phyloP scores from a whole-genome alignment of 2,797 vertebrate genomes.

The Picus viridis region DNA sequence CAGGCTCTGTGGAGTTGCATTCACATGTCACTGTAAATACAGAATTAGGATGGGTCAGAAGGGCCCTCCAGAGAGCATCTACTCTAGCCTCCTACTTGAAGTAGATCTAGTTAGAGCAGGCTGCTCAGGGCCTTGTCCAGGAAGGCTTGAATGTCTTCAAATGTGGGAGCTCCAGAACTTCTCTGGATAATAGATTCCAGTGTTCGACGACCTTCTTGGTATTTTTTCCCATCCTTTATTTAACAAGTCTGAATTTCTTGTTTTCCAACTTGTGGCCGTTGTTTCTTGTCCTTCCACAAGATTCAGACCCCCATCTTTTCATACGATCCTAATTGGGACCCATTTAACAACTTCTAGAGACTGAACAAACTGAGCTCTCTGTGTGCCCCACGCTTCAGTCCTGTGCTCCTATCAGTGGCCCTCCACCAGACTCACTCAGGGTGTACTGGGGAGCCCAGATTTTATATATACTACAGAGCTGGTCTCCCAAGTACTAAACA shows the following conservation, averaged over 20 bases:
- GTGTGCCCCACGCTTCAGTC: background rate
- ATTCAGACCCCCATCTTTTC: background rate
- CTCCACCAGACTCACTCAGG: background rate
- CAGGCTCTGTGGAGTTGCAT: background rate
- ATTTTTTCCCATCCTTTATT: background rate
- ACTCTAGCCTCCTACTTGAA: background rate
- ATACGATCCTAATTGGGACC: background rate
- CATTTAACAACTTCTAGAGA: background rate
- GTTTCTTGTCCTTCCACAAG: background rate
- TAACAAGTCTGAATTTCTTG: background rate
- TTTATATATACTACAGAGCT: background rate
- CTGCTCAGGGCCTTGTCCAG: background rate
- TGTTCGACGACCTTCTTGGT: background rate
- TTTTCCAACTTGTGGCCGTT: background rate
- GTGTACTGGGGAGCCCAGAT: background rate
- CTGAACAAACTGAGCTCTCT: background rate
- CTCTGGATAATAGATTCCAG: background rate
- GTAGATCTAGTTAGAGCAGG: background rate
- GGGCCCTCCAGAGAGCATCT: background rate
- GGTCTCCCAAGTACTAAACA: background rate
- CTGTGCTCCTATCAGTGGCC: background rate
- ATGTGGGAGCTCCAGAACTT: background rate
- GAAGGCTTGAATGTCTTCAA: background rate
- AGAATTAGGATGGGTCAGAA: background rate
- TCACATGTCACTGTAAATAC: background rate